Evolutionary conservation across 2,797 vertebrate species (phyloP).

Genomic region (Meda fulgida): DNA sequence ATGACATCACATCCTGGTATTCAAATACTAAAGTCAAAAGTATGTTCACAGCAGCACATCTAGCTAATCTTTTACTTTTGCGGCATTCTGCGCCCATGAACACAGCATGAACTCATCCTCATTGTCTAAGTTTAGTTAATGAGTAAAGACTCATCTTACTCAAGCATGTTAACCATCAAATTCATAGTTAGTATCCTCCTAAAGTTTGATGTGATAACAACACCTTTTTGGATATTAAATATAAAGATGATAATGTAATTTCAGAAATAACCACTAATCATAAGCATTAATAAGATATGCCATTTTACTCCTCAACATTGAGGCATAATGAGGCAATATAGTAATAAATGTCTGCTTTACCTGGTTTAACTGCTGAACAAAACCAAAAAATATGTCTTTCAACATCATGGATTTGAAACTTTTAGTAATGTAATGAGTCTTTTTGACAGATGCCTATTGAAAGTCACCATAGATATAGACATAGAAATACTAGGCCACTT

Average conservation of each 20-base stretch:
- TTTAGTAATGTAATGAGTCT: neutral
- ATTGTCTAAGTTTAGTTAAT: conserved; percentile 54
- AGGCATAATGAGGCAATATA: neutral
- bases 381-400: neutral
- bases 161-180: conserved; percentile 48
- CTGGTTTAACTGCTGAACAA: neutral
- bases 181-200: neutral
- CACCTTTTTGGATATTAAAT: neutral
- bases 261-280: neutral
- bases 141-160: conserved; percentile 38
- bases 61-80: conserved; percentile 51
- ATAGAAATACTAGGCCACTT: no score
- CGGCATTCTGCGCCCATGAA: conserved; percentile 13
- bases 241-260: neutral
- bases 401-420: neutral
- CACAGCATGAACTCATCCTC: conserved; percentile 36
- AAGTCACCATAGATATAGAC: neutral
- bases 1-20: conserved; percentile 47
- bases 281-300: neutral
- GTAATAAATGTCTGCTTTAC: conserved; percentile 1
- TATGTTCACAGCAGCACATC: conserved; percentile 26
- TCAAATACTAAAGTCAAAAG: conserved; percentile 35
- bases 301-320: neutral
- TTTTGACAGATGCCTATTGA: neutral
- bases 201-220: neutral